phyloP scores from a whole-genome alignment of 2,797 vertebrate genomes.

The Schizopygopsis malacanthus region DNA sequence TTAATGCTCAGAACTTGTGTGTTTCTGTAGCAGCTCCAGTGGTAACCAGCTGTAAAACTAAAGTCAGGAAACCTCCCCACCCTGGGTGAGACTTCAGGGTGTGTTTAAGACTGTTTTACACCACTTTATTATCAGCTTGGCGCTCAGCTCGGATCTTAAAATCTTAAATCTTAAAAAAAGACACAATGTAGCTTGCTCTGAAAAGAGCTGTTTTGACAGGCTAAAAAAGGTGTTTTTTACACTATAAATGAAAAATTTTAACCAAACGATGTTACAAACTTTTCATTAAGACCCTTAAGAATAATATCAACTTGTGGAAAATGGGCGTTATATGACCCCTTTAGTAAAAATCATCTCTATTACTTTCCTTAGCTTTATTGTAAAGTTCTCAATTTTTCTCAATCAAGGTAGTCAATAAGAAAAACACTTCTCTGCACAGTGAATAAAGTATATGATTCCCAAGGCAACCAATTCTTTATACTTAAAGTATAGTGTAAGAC shows the following conservation, averaged over 20 bases:
- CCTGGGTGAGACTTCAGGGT: slow-evolving; percentile 59
- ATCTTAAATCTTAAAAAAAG: too few species aligned
- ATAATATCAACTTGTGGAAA: too few species aligned
- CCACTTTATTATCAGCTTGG: slow-evolving; percentile 74
- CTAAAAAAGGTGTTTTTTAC: too few species aligned
- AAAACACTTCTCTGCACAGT: not conserved
- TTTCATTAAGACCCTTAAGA: too few species aligned
- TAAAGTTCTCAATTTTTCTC: not conserved
- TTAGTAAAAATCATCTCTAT: too few species aligned
- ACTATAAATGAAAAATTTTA: too few species aligned
- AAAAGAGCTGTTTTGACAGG: too few species aligned
- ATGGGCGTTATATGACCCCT: too few species aligned
- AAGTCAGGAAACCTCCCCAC: slow-evolving; percentile 65
- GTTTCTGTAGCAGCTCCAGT: slow-evolving; percentile 64
- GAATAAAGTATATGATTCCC: not conserved
- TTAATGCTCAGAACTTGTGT: slow-evolving; percentile 28
- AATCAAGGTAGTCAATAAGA: not conserved
- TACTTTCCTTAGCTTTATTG: not conserved
- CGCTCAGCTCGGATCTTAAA: slow-evolving; percentile 44
- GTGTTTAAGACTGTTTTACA: slow-evolving; percentile 73
- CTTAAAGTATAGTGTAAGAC: not conserved
- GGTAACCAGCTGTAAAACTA: slow-evolving; percentile 63
- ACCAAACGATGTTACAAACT: too few species aligned
- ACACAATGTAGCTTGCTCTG: too few species aligned
- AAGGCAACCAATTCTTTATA: slow-evolving; percentile 1